phyloP scores from a whole-genome alignment of 37 sponge, comb jelly and placozoan genomes.

The Aplysina aerophoba region DNA sequence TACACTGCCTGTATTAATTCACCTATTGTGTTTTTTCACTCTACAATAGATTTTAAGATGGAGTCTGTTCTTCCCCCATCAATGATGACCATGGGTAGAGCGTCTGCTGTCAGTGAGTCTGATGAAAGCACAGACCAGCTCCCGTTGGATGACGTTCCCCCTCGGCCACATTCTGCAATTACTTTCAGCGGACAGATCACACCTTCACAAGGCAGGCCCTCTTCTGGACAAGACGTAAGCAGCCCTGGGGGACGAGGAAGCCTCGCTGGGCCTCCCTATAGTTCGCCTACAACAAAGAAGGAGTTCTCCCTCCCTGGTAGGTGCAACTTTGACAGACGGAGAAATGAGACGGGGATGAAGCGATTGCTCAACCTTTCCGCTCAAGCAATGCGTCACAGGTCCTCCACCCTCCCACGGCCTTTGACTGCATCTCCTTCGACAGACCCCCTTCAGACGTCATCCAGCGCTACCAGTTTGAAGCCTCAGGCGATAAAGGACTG shows the following conservation, averaged over 20 bases:
- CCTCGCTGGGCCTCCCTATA: too few species aligned
- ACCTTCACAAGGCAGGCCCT: neutral
- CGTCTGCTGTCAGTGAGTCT: neutral
- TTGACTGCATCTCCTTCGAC: too few species aligned
- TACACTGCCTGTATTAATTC: too few species aligned
- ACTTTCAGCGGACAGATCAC: neutral
- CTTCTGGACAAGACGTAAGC: neutral
- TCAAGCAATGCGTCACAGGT: neutral
- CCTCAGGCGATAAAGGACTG: too few species aligned
- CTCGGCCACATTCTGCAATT: constrained; percentile 16
- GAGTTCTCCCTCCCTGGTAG: too few species aligned
- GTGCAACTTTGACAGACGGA: neutral
- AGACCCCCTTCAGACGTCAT: too few species aligned
- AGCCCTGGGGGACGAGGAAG: too few species aligned
- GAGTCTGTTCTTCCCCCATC: constrained; percentile 10
- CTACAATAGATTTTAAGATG: neutral
- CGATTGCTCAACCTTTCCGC: neutral
- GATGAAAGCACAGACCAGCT: neutral
- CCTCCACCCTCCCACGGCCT: neutral
- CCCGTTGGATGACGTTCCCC: neutral
- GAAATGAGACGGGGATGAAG: neutral
- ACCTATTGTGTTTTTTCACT: too few species aligned
- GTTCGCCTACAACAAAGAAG: neutral
- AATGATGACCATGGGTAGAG: neutral
- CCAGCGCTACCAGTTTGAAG: too few species aligned